Evolutionary conservation across 2,797 vertebrate species (phyloP).

Genomic region (Diglossa cyanea): DNA sequence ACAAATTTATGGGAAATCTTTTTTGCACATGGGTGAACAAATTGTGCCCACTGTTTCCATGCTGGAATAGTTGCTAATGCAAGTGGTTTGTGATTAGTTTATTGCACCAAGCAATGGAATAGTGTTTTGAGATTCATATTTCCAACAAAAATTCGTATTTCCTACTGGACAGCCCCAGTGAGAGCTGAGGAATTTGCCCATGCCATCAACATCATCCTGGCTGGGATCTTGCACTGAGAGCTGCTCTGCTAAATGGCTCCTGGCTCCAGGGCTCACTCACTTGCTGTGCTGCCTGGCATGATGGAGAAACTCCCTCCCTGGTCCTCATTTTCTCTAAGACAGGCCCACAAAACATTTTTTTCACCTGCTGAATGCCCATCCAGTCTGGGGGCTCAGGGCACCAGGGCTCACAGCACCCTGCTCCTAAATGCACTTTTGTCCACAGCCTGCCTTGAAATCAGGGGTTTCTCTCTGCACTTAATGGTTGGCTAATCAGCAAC

Average conservation of each 20-base stretch:
- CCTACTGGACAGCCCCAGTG: background rate
- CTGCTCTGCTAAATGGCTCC: background rate
- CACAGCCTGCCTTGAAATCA: background rate
- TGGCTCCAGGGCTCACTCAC: background rate
- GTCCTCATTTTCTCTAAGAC: background rate
- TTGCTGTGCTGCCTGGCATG: background rate
- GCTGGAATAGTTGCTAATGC: background rate
- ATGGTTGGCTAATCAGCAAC: background rate
- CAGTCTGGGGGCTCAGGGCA: background rate
- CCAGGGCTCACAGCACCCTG: background rate
- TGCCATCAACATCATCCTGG: accelerated
- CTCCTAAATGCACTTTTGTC: background rate
- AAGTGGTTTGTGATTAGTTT: background rate
- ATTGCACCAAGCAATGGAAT: background rate
- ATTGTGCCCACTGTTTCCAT: background rate
- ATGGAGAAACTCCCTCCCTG: background rate
- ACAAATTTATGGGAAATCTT: background rate
- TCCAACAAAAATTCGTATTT: background rate
- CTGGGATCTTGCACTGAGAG: background rate
- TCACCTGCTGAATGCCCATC: background rate
- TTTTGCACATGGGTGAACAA: background rate
- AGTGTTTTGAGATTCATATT: background rate
- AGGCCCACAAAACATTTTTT: background rate
- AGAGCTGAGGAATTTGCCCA: background rate
- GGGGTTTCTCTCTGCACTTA: background rate